Percentiles rank a stretch among this genome's conserved stretches.
Conservation (phyloP, 2,113 vertebrate genomes). For the Cololabis saira region DNA sequence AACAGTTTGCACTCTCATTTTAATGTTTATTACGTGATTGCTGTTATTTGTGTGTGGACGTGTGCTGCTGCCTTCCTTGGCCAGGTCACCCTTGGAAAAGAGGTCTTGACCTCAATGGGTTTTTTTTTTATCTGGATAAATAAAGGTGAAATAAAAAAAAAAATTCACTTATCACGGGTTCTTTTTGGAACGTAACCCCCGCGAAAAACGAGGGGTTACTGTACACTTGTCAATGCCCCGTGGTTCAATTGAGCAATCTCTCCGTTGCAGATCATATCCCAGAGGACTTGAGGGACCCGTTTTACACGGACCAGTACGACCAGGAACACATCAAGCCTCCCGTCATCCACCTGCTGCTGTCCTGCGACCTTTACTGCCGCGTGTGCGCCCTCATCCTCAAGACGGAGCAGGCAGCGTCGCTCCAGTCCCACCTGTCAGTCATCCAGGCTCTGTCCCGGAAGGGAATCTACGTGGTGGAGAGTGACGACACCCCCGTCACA, state of each 20-base stretch:
- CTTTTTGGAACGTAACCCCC: no score
- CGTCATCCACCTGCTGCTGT: constrained; percentile 90
- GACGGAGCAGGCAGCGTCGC: constrained; percentile 90
- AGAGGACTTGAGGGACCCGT: constrained; percentile 93
- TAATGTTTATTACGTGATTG: no score
- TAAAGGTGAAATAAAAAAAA: no score
- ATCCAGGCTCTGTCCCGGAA: constrained; percentile 94
- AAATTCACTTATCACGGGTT: no score
- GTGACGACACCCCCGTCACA: constrained; percentile 90
- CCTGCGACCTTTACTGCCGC: constrained; percentile 94
- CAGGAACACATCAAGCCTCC: constrained; percentile 98
- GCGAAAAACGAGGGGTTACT: no score
- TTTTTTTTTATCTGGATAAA: no score
- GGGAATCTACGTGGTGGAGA: constrained; percentile 97
- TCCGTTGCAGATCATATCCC: constrained; percentile 90
- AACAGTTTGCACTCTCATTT: no score
- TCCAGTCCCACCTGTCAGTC: constrained; percentile 93
- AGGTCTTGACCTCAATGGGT: no score
- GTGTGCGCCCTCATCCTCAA: constrained; percentile 95
- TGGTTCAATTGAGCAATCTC: background rate
- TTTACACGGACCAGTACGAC: constrained; percentile 97
- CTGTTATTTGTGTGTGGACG: no score
- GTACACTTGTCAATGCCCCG: background rate
- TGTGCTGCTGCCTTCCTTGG: no score
- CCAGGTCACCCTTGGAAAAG: no score